Percentiles rank a stretch among this genome's conserved stretches.
These are phyloP conservation scores for Dasyurus viverrinus DNA, from an alignment of 2,113 vertebrate species.

Conservation along the genomic window DNA sequence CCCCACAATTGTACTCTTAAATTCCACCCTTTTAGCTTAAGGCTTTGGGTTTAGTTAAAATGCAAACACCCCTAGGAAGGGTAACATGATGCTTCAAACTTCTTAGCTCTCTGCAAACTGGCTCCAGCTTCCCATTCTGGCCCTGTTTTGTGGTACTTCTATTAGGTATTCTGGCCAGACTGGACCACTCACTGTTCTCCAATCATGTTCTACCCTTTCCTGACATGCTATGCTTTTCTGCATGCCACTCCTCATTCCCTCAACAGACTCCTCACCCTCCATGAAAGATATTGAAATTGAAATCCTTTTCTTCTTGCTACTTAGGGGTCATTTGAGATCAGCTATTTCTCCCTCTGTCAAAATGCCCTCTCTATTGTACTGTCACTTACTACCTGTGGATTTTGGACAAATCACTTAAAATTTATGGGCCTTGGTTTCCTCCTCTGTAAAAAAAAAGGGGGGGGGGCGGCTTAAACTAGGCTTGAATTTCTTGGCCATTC, in stretches of 20 bases:
- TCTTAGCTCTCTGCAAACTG: background rate
- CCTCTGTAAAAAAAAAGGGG: background rate
- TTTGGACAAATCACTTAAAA: background rate
- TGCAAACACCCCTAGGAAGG: constrained; percentile 27
- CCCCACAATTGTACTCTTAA: constrained; percentile 47
- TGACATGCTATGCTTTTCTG: background rate
- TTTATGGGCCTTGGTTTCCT: background rate
- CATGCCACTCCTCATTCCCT: background rate
- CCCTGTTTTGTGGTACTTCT: background rate
- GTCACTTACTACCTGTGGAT: background rate
- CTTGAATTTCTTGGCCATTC: background rate
- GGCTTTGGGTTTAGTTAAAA: constrained; percentile 36
- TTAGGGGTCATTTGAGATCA: background rate
- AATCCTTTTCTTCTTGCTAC: background rate
- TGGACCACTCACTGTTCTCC: background rate
- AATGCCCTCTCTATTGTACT: background rate
- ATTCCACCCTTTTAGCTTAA: constrained; percentile 21
- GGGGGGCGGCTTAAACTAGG: background rate
- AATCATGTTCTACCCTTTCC: background rate
- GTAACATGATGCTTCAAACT: background rate
- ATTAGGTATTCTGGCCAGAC: background rate
- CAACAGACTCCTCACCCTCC: background rate
- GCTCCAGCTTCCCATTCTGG: background rate
- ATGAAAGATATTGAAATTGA: background rate
- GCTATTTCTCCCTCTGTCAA: background rate